Percentiles rank a stretch among this genome's conserved stretches.
These are phyloP conservation scores for Stenopsyche tienmushanensis DNA, from an alignment of 1,140 invertebrate genomes.

Conservation along the genomic window DNA sequence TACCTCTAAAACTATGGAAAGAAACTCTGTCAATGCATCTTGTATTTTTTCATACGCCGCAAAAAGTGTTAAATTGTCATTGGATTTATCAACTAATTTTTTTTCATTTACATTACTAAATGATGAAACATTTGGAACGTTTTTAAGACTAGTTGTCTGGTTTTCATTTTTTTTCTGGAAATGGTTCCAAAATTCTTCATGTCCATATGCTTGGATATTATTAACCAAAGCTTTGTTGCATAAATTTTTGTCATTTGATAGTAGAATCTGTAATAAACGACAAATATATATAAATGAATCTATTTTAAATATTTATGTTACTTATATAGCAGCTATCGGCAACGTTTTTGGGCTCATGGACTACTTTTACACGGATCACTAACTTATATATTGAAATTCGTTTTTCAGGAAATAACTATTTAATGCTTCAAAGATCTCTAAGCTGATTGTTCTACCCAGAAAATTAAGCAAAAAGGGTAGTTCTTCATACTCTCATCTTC, in stretches of 20 bases:
- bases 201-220: conserved; percentile 23
- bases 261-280: conserved; percentile 30
- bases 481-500: neutral
- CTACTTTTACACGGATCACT: neutral
- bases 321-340: neutral
- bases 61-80: neutral
- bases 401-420: too few species aligned
- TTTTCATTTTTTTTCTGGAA: neutral
- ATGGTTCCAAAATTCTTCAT: conserved; percentile 15
- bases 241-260: conserved; percentile 37
- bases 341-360: too few species aligned
- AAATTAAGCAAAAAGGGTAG: neutral
- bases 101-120: neutral
- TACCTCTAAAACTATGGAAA: conserved; percentile 17
- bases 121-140: neutral
- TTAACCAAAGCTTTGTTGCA: conserved; percentile 32
- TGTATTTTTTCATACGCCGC: neutral
- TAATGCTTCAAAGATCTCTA: too few species aligned
- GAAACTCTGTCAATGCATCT: conserved; percentile 1
- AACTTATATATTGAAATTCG: too few species aligned
- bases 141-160: neutral
- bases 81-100: neutral
- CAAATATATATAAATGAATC: too few species aligned
- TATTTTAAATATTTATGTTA: neutral
- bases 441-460: neutral